These are phyloP conservation scores for Blastomussa wellsi DNA, from an alignment of 92 coral and sea anemone species.

Conservation along the genomic window DNA sequence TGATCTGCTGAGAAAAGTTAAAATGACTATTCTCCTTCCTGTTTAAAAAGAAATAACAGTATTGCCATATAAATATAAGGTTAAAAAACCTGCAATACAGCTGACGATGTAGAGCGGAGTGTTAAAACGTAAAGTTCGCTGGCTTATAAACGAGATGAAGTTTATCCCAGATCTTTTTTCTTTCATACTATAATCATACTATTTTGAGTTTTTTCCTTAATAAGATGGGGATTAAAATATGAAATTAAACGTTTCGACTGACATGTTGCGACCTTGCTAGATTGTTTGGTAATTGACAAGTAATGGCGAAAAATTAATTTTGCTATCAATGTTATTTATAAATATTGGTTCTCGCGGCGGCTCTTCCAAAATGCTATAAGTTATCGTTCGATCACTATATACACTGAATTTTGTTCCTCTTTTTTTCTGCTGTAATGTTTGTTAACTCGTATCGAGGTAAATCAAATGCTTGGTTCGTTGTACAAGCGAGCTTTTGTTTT, in stretches of 20 bases:
- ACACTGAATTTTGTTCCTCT: background rate
- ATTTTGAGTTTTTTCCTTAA: background rate
- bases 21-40: too few species aligned
- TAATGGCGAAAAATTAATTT: background rate
- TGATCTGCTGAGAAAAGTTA: too few species aligned
- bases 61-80: too few species aligned
- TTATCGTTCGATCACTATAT: background rate
- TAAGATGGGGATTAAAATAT: background rate
- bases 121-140: background rate
- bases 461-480: too few species aligned
- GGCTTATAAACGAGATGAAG: background rate
- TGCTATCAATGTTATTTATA: background rate
- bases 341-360: constrained; percentile 2
- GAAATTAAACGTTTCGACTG: background rate
- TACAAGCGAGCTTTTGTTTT: background rate
- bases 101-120: background rate
- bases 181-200: background rate
- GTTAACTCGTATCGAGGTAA: too few species aligned
- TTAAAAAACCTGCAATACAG: background rate
- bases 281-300: background rate
- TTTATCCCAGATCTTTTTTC: background rate
- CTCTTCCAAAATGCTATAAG: background rate
- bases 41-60: too few species aligned
- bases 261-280: background rate
- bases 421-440: background rate